Evolutionary conservation across 2,888 invertebrate genomes (phyloP).

Genomic region (Lamellibrachia columna): DNA sequence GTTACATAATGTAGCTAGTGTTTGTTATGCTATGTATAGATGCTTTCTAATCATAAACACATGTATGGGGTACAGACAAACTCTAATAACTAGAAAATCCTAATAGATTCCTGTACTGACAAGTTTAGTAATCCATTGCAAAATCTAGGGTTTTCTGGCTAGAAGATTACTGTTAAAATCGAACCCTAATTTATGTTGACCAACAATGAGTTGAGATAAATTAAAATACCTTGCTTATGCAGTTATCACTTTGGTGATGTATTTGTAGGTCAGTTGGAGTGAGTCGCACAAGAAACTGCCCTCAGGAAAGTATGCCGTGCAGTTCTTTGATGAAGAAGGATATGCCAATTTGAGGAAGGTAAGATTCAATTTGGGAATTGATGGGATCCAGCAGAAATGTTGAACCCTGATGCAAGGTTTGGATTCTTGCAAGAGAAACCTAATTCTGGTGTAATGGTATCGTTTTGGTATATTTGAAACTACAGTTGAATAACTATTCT

Average conservation of each 20-base stretch:
- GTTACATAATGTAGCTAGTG: no score
- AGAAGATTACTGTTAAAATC: no score
- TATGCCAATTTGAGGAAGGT: constrained; percentile 86
- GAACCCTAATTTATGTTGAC: not conserved
- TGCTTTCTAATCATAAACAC: no score
- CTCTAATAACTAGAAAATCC: no score
- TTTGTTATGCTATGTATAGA: no score
- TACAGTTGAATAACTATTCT: no score
- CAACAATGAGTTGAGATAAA: not conserved
- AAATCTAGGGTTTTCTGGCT: no score
- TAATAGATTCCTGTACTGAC: no score
- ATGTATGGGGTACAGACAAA: no score
- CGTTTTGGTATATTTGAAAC: not conserved
- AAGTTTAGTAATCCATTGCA: no score
- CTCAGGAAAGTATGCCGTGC: constrained; percentile 82
- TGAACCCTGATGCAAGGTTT: not conserved
- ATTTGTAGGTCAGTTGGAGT: constrained; percentile 87
- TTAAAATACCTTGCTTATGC: not conserved
- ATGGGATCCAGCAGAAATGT: not conserved
- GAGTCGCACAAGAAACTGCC: constrained; percentile 85
- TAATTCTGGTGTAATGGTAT: not conserved
- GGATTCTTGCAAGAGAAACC: not conserved
- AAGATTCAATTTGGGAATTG: constrained; percentile 30
- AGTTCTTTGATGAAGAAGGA: constrained; percentile 91
- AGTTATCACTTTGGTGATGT: not conserved